phyloP scores from a whole-genome alignment of 2,888 invertebrate species.

The Merodon equestris region DNA sequence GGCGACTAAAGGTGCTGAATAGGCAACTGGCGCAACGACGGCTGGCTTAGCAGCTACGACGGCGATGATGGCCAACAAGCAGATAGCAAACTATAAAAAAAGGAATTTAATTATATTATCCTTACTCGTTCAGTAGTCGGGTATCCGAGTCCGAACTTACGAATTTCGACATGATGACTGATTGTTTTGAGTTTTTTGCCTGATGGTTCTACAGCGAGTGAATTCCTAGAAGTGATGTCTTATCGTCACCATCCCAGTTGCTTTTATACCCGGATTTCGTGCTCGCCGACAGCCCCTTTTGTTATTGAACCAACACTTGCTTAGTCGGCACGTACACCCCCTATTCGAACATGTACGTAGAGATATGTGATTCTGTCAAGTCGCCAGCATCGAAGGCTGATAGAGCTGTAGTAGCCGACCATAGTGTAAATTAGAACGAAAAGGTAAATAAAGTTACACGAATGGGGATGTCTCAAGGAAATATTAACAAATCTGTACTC shows the following conservation, averaged over 20 bases:
- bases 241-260: slow-evolving; percentile 16
- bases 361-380: slow-evolving; percentile 39
- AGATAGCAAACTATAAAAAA: slow-evolving; percentile 73
- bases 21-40: slow-evolving; percentile 74
- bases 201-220: slow-evolving; percentile 55
- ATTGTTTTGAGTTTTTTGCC: slow-evolving; percentile 16
- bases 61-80: slow-evolving; percentile 78
- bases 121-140: background rate
- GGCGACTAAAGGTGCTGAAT: slow-evolving; percentile 73
- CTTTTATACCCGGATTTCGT: slow-evolving; percentile 61
- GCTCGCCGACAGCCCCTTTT: slow-evolving; percentile 19
- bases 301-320: slow-evolving; percentile 40
- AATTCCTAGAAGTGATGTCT: slow-evolving; percentile 55
- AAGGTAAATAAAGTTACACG: slow-evolving; percentile 16
- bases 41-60: slow-evolving; percentile 78
- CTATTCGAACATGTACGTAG: slow-evolving; percentile 10
- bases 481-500: slow-evolving; percentile 54
- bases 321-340: slow-evolving; percentile 19
- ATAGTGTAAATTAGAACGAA: slow-evolving; percentile 51
- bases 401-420: slow-evolving; percentile 8
- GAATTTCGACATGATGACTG: slow-evolving; percentile 67
- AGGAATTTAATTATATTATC: slow-evolving; percentile 5
- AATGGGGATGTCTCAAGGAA: slow-evolving; percentile 62
- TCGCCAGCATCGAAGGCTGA: slow-evolving; percentile 33
- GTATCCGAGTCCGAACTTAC: slow-evolving; percentile 34